Conservation (phyloP, 2,797 vertebrate genomes). For the Oreortyx pictus region DNA sequence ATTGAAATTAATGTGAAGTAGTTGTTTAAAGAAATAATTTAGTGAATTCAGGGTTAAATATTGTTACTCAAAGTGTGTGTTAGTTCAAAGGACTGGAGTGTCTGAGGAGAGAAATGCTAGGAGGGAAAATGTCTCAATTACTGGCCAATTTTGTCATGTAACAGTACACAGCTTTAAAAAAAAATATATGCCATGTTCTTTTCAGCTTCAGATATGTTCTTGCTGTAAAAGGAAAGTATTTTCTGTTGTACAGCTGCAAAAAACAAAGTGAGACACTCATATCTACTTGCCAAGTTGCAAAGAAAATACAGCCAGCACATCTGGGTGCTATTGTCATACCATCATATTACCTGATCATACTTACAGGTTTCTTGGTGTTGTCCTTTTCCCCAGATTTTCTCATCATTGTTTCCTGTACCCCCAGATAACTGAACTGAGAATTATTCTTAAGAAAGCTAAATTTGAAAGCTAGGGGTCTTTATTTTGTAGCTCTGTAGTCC, state of each 20-base stretch:
- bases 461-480: neutral
- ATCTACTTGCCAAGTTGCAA: neutral
- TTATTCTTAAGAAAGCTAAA: neutral
- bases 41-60: slow-evolving; percentile 21
- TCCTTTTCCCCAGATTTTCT: neutral
- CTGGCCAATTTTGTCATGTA: neutral
- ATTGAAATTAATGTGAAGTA: neutral
- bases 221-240: neutral
- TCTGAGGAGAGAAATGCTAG: neutral
- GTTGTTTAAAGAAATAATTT: slow-evolving; percentile 53
- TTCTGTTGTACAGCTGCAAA: fast-evolving
- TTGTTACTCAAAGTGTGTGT: neutral
- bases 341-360: neutral
- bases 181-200: neutral
- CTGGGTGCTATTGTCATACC: neutral
- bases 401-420: neutral
- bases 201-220: neutral
- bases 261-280: neutral
- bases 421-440: neutral
- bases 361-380: neutral
- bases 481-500: neutral
- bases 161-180: neutral
- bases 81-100: neutral
- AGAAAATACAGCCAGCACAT: neutral
- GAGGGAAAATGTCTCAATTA: neutral